These are phyloP conservation scores for Cancer borealis DNA, from an alignment of 2,888 invertebrate genomes.

Conservation along the genomic window DNA sequence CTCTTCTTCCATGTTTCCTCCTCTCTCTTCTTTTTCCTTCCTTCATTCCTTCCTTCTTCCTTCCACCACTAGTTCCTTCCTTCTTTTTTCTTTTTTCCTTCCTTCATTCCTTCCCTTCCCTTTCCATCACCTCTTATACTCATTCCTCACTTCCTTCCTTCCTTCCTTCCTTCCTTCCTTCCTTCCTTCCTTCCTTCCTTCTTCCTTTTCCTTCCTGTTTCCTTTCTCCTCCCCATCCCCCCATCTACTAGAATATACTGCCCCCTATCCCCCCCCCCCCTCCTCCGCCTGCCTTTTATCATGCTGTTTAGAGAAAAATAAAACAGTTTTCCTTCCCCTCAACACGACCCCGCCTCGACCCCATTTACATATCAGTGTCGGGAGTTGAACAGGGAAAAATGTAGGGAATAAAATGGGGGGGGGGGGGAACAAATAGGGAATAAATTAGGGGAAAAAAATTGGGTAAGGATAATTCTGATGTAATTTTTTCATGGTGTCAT, in stretches of 20 bases:
- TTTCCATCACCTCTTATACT: too few relatives aligned
- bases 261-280: neutral
- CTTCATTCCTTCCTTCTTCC: neutral
- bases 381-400: neutral
- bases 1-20: neutral
- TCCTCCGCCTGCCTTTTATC: neutral
- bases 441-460: neutral
- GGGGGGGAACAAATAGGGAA: too few relatives aligned
- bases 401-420: neutral
- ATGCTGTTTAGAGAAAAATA: neutral
- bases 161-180: neutral
- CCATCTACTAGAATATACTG: neutral
- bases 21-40: neutral
- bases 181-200: neutral
- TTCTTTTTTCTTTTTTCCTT: neutral
- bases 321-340: neutral
- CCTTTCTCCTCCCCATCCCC: neutral
- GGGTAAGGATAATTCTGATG: neutral
- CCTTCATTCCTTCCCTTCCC: neutral
- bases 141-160: neutral
- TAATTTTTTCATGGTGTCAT: neutral
- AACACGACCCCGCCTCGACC: neutral
- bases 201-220: neutral
- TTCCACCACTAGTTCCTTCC: too few relatives aligned
- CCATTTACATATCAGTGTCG: conserved; percentile 23